Base-by-base conservation (phyloP, 37 sponge, comb jelly and placozoan species). In the Cliona cf. orientalis region DNA sequence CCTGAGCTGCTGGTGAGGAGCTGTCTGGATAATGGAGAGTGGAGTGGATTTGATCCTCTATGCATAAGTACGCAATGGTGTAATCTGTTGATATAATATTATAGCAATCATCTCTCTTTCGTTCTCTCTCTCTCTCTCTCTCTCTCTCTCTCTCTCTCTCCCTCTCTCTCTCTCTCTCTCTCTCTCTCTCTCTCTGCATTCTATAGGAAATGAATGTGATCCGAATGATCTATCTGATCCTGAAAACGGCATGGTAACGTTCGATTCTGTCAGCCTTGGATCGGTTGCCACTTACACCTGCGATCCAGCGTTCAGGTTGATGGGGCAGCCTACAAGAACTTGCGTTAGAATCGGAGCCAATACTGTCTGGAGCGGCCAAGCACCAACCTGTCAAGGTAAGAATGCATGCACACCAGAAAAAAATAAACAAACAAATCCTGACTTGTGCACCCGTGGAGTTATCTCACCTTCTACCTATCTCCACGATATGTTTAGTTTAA, bases 321-420 rank as follows among this genome's bases (percentile, higher is more conserved):
- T 34, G 39, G 81, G 85, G 3, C 42, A 34, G 14, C 14, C 22
- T 2, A 58, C 39, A 1, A 53, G 90, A 37, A n/a, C 39, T 11
- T 90, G 90, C 41, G 73, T 75, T 25, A 55, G 39, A 14, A 60
- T 80, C 58, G 80, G 81, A 11, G 39, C 53, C 43, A 69, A 25
- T 39, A 1, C 21, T 9, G 0, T 12, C 23, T 90, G 90, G 90
- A 44, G 45, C 60, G 90, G 74, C 19, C 28, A 25, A 0, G 69
- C 39, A 23, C 81, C 90, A 14, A 56, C 42, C 31, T 90, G 90
- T 60, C 31, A 38, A 44, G 42, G 90, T 90, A 56, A 74, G 90
- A 5, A 26, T 5, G 68, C 36, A 23, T 67, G 5, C 34, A n/a
- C n/a, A n/a, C n/a, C n/a, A n/a, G n/a, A n/a, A n/a, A n/a, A n/a